Evolutionary conservation across 2,113 vertebrate genomes (phyloP).

Genomic region (Eleginops maclovinus): DNA sequence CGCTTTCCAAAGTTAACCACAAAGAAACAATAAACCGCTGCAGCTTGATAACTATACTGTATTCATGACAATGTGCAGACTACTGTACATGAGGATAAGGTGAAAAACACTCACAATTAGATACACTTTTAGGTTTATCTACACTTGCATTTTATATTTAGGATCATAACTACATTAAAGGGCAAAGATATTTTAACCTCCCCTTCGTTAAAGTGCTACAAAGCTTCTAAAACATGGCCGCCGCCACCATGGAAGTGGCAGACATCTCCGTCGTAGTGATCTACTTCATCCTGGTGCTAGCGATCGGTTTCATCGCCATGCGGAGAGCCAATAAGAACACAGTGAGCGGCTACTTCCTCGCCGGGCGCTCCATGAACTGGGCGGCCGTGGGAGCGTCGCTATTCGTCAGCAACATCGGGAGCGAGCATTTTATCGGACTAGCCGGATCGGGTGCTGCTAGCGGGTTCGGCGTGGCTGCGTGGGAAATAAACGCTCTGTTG

Average conservation of each 20-base stretch:
- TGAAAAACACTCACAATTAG: background rate
- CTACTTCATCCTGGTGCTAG: conserved; percentile 94
- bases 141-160: background rate
- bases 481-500: conserved; percentile 95
- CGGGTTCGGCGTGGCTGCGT: conserved; percentile 94
- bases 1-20: background rate
- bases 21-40: background rate
- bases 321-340: conserved; percentile 93
- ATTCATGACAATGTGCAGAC: background rate
- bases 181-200: background rate
- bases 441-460: conserved; percentile 95
- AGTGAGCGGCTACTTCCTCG: conserved; percentile 96
- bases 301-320: conserved; percentile 94
- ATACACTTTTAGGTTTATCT: background rate
- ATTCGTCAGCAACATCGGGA: conserved; percentile 99
- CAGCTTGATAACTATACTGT: background rate
- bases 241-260: conserved; percentile 86
- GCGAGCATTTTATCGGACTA: conserved; percentile 97
- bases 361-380: conserved; percentile 97
- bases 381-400: conserved; percentile 93
- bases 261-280: conserved; percentile 92
- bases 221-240: conserved; percentile 36
- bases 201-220: background rate
- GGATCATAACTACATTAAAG: background rate
- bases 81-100: background rate